Conservation (phyloP, 2,797 vertebrate genomes). For the Acanthurus leucopareius region DNA sequence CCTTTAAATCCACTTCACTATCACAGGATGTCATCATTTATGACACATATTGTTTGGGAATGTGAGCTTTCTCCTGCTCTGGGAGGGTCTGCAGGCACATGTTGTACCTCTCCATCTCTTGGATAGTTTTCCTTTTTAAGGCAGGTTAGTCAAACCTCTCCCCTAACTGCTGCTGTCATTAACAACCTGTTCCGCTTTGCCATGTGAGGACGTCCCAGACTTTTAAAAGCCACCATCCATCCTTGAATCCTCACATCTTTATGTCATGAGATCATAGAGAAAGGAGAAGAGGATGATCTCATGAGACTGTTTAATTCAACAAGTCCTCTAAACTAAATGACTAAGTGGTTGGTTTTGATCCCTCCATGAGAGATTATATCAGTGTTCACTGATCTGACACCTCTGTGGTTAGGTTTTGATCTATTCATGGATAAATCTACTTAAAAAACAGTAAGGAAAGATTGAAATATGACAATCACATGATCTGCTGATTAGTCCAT, state of each 20-base stretch:
- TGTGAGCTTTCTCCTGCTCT: slow-evolving; percentile 39
- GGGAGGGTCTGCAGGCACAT: slow-evolving; percentile 31
- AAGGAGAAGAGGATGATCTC: not conserved
- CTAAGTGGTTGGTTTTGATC: not conserved
- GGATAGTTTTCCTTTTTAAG: slow-evolving; percentile 86
- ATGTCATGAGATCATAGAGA: slow-evolving; percentile 63
- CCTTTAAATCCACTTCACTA: slow-evolving; percentile 6
- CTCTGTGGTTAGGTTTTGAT: slow-evolving; percentile 6
- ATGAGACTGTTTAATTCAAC: not conserved
- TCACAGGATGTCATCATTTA: slow-evolving; percentile 50
- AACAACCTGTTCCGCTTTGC: slow-evolving; percentile 45
- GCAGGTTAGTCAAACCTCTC: slow-evolving; percentile 64
- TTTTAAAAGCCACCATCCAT: slow-evolving; percentile 20
- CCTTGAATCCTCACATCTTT: slow-evolving; percentile 52
- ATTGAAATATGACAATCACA: not conserved
- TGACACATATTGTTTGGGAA: slow-evolving; percentile 56
- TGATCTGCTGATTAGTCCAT: no score
- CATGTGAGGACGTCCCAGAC: slow-evolving; percentile 57
- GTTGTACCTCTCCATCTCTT: slow-evolving; percentile 10
- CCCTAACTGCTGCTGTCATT: slow-evolving; percentile 15
- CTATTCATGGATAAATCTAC: slow-evolving; percentile 7
- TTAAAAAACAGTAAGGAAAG: slow-evolving; percentile 15
- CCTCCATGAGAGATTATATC: no score
- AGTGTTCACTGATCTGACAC: not conserved
- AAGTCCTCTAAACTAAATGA: not conserved